These are phyloP conservation scores for Phrynocephalus versicolor DNA, from an alignment of 2,113 vertebrate species.

Conservation along the genomic window DNA sequence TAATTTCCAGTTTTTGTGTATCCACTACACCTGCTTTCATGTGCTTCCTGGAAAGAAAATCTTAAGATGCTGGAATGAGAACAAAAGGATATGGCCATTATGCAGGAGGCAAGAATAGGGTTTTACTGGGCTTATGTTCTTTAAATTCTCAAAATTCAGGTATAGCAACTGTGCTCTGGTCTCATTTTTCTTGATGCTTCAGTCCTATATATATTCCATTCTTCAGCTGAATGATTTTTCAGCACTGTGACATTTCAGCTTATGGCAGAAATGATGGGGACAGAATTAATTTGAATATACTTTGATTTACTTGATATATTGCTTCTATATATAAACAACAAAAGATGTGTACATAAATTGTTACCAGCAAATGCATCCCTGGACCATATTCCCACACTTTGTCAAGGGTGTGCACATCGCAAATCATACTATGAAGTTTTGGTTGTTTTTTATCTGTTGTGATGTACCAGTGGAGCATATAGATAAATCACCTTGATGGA, in stretches of 20 bases:
- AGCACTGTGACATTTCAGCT: slow-evolving; percentile 25
- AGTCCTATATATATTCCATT: slow-evolving; percentile 25
- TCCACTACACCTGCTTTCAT: not conserved
- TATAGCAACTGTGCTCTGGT: slow-evolving; percentile 1
- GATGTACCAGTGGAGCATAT: not conserved
- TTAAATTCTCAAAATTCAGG: not conserved
- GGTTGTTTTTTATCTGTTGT: slow-evolving; percentile 45
- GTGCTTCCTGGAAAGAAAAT: slow-evolving; percentile 3
- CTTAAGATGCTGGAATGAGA: slow-evolving; percentile 32
- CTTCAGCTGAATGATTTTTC: slow-evolving; percentile 35
- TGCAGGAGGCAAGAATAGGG: slow-evolving; percentile 20
- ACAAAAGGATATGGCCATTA: slow-evolving; percentile 1
- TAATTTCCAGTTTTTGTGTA: not conserved
- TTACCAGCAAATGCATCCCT: slow-evolving; percentile 35
- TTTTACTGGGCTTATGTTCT: not conserved
- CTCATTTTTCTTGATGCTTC: slow-evolving; percentile 43
- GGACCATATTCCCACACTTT: not conserved
- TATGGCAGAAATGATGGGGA: slow-evolving; percentile 21
- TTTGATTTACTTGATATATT: slow-evolving; percentile 48
- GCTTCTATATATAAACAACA: not conserved
- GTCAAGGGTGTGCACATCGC: not conserved
- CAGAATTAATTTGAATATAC: slow-evolving; percentile 21
- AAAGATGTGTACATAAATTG: slow-evolving; percentile 25
- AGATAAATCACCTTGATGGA: slow-evolving; percentile 22
- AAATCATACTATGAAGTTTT: not conserved